These are phyloP conservation scores for Bombyx huttoni DNA, from an alignment of 2,888 invertebrate species.

Conservation along the genomic window DNA sequence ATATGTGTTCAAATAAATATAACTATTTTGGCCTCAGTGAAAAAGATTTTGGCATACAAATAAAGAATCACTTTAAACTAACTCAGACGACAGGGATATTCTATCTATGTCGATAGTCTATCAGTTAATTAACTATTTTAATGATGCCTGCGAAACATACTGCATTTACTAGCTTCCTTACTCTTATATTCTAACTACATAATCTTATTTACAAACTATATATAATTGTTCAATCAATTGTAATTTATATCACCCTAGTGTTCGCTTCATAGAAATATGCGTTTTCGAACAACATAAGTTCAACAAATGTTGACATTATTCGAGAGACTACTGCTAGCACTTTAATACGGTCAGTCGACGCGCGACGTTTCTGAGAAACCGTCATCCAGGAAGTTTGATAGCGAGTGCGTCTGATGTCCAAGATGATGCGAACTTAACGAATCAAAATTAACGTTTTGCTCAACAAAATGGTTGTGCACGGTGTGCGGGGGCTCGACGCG, in stretches of 20 bases:
- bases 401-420: slow-evolving; percentile 30
- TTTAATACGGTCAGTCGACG: slow-evolving; percentile 44
- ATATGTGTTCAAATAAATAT: slow-evolving; percentile 29
- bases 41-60: slow-evolving; percentile 50
- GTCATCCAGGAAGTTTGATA: slow-evolving; percentile 50
- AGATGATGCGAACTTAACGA: slow-evolving; percentile 38
- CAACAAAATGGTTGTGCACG: slow-evolving; percentile 49
- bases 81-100: slow-evolving; percentile 13
- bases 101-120: slow-evolving; percentile 26
- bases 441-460: slow-evolving; percentile 52
- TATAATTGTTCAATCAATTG: slow-evolving; percentile 51
- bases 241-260: slow-evolving; percentile 32
- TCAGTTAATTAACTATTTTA: slow-evolving; percentile 38
- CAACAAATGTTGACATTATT: slow-evolving; percentile 16
- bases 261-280: slow-evolving; percentile 10
- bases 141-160: slow-evolving; percentile 59
- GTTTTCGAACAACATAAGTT: slow-evolving; percentile 8
- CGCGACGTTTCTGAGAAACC: slow-evolving; percentile 49
- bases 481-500: slow-evolving; percentile 52
- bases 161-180: slow-evolving; percentile 57
- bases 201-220: slow-evolving; percentile 66
- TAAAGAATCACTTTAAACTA: slow-evolving; percentile 37
- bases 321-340: slow-evolving; percentile 11
- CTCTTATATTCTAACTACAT: slow-evolving; percentile 51
- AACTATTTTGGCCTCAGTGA: slow-evolving; percentile 42